Base-by-base conservation (phyloP, 1,140 invertebrate genomes). In the Chrysopa pallens region DNA sequence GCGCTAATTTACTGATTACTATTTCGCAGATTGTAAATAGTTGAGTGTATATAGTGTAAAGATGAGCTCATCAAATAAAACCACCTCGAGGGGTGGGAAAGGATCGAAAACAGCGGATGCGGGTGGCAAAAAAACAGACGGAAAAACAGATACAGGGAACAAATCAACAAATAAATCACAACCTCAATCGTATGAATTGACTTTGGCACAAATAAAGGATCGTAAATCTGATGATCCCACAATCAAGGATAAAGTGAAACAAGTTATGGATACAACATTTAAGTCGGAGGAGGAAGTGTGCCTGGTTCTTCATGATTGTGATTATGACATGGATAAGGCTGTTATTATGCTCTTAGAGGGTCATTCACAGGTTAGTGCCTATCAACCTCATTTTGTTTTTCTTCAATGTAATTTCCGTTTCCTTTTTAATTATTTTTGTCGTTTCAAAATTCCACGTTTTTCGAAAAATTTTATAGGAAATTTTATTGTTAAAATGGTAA, bases 201-300 rank as follows among this genome's bases (percentile, higher is more conserved):
- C 27, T 3, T 29, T 29, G 29, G 29, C 14, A 15, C 23, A 41
- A 41, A 29, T 29, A 11, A 41, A 31, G 29, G 40, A 41, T 33
- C 13, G 29, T 12, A 8, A 28, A 48, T 50, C 47, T 39, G 53
- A 53, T 29, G 55, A 57, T 36, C 46, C 52, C 6, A 46, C 42
- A 29, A 53, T 59, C 8, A 57, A 55, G 48, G 72, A 78, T 44
- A 79, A 84, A 62, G 78, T 91, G 27, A 73, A 74, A 51, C 75
- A 78, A 51, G 70, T 89, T 33, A 81, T 85, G 69, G 82, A 85
- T 51, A 75, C 81, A 64, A 85, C 84, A 31, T 69, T 76, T 52
- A 73, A 76, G 53, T 74, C 80, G 13, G 83, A 86, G 56, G 83
- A 86, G 55, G 82, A 86, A 58, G 82, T 83, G 28, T 78, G 79